Percentiles rank a stretch among this genome's conserved stretches.
These are phyloP conservation scores for Agonopterix arenella DNA, from an alignment of 2,888 invertebrate genomes.

Conservation along the genomic window DNA sequence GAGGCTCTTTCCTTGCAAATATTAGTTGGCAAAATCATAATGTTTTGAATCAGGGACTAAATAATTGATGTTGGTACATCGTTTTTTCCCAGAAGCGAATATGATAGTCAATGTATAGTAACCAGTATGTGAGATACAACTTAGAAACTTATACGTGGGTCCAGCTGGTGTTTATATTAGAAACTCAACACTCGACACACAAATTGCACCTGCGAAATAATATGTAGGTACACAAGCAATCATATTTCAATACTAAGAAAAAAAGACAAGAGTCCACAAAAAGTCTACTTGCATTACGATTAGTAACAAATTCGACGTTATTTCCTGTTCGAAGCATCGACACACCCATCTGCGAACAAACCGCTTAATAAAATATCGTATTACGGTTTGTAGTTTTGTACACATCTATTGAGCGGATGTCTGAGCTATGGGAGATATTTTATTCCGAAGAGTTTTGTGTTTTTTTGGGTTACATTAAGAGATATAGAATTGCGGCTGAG, in stretches of 20 bases:
- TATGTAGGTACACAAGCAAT: slow-evolving; percentile 42
- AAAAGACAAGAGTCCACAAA: slow-evolving; percentile 33
- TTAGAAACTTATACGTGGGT: no score
- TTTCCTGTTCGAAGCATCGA: slow-evolving; percentile 48
- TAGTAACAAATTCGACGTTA: slow-evolving; percentile 60
- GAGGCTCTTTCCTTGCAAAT: no score
- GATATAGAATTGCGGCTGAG: slow-evolving; percentile 67
- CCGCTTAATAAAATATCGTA: slow-evolving; percentile 65
- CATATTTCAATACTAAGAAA: slow-evolving; percentile 29
- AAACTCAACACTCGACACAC: slow-evolving; percentile 28
- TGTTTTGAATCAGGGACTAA: no score
- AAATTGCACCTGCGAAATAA: slow-evolving; percentile 33
- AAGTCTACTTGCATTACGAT: slow-evolving; percentile 21
- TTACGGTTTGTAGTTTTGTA: slow-evolving; percentile 45
- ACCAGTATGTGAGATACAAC: no score
- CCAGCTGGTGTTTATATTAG: slow-evolving; percentile 22
- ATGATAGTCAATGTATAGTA: no score
- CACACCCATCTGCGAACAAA: slow-evolving; percentile 69
- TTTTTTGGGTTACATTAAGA: slow-evolving; percentile 48
- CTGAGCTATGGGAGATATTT: slow-evolving; percentile 42
- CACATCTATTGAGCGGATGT: slow-evolving; percentile 27
- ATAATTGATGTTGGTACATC: no score
- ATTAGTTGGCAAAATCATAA: no score
- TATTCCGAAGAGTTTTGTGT: slow-evolving; percentile 46
- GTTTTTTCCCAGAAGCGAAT: no score